Percentiles rank a stretch among this genome's conserved stretches.
Evolutionary conservation across 1,140 invertebrate genomes (phyloP).

Genomic region (Zaprionus capensis): DNA sequence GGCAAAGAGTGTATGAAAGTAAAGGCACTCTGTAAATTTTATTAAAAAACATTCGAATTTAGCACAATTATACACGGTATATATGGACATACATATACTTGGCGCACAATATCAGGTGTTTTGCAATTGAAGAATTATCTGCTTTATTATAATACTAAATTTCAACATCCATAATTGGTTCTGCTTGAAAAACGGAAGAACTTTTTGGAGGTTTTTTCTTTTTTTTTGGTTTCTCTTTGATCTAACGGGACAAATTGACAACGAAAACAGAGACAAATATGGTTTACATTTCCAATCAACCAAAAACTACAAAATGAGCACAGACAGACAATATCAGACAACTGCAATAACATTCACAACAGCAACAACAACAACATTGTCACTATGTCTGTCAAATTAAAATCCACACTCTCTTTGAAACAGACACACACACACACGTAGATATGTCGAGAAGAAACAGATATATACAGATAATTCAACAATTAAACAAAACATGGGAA

Average conservation of each 20-base stretch:
- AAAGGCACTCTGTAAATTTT: constrained; percentile 32
- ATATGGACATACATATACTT: too few relatives aligned
- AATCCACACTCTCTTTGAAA: constrained; percentile 42
- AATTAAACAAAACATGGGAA: constrained; percentile 52
- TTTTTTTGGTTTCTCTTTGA: constrained; percentile 1
- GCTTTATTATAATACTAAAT: background rate
- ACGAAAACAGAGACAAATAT: constrained; percentile 33
- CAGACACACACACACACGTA: constrained; percentile 14
- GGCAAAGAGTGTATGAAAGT: constrained; percentile 28
- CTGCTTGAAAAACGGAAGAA: background rate
- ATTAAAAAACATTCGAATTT: background rate
- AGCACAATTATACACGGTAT: constrained; percentile 10
- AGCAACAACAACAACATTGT: constrained; percentile 22
- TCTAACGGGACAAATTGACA: constrained; percentile 28
- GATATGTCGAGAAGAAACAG: constrained; percentile 6
- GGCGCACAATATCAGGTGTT: constrained; percentile 11
- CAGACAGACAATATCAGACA: constrained; percentile 47
- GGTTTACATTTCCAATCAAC: constrained; percentile 36
- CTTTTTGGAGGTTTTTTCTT: background rate
- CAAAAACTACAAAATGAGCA: constrained; percentile 47
- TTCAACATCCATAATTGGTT: background rate
- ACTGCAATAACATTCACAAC: constrained; percentile 16
- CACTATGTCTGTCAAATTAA: constrained; percentile 44
- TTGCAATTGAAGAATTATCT: background rate
- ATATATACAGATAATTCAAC: constrained; percentile 34